These are phyloP conservation scores for Ornithoptera priamus DNA, from an alignment of 2,888 invertebrate genomes.

Conservation along the genomic window DNA sequence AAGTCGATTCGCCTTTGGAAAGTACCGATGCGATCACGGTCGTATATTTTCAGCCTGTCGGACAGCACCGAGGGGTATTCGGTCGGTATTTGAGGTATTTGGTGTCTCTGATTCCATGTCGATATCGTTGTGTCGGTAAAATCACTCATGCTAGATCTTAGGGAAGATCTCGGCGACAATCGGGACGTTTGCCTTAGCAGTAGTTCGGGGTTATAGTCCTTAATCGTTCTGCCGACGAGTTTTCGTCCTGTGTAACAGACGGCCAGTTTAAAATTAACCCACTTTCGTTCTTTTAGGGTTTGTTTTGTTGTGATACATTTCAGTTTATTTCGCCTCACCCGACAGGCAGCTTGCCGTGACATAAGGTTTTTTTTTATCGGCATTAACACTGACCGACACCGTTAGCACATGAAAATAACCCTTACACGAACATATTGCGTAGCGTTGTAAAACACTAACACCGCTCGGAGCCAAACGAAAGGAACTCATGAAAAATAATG, in stretches of 20 bases:
- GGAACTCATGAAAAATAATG: constrained; percentile 22
- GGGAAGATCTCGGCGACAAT: constrained; percentile 69
- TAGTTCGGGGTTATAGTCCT: constrained; percentile 72
- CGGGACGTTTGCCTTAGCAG: constrained; percentile 53
- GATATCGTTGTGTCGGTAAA: constrained; percentile 77
- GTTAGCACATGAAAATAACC: constrained; percentile 63
- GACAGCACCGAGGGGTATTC: constrained; percentile 73
- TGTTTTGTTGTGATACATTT: constrained; percentile 61
- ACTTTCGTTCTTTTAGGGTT: constrained; percentile 34
- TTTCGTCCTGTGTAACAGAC: constrained; percentile 61
- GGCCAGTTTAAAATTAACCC: constrained; percentile 41
- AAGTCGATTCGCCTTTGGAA: constrained; percentile 69
- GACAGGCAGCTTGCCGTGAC: constrained; percentile 34
- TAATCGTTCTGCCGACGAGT: constrained; percentile 68
- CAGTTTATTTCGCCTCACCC: constrained; percentile 72
- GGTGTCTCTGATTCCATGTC: constrained; percentile 70
- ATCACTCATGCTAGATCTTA: constrained; percentile 74
- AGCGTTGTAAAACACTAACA: constrained; percentile 39
- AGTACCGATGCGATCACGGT: constrained; percentile 56
- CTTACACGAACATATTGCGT: constrained; percentile 41
- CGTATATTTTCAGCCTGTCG: constrained; percentile 62
- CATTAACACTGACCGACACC: constrained; percentile 51
- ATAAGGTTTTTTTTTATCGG: neutral
- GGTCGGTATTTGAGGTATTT: constrained; percentile 44
- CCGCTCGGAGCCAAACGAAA: constrained; percentile 31